phyloP scores from a whole-genome alignment of 1,140 invertebrate genomes.

The Neoseiulus cucumeris region DNA sequence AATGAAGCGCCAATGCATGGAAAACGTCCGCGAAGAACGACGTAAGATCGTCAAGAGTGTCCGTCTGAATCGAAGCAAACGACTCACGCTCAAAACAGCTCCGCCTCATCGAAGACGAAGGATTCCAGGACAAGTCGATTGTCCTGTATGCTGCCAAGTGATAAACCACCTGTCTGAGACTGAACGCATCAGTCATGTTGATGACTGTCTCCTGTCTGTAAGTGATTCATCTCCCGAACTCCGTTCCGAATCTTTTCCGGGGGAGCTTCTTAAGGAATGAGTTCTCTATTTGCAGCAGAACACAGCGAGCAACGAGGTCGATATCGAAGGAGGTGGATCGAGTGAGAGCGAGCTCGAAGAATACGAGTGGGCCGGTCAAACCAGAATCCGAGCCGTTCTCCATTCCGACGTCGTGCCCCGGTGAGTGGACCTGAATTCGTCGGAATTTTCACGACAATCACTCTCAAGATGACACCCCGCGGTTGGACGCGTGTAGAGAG shows the following conservation, averaged over 20 bases:
- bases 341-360: constrained; percentile 41
- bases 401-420: constrained; percentile 24
- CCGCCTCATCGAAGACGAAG: constrained; percentile 16
- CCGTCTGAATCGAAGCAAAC: constrained; percentile 8
- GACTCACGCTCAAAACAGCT: background rate
- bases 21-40: background rate
- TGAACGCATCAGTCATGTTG: constrained; percentile 33
- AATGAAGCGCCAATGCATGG: background rate
- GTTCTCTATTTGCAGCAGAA: background rate
- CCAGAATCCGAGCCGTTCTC: constrained; percentile 43
- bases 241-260: no score
- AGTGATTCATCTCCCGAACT: no score
- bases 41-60: background rate
- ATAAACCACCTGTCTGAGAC: constrained; percentile 14
- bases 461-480: no score
- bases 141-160: constrained; percentile 17
- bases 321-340: constrained; percentile 27
- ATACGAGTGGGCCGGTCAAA: constrained; percentile 60
- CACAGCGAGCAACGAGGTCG: constrained; percentile 30
- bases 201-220: constrained; percentile 34
- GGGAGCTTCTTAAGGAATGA: no score
- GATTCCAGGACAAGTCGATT: constrained; percentile 12
- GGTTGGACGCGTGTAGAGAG: no score
- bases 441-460: no score
- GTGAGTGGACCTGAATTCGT: background rate